phyloP scores from a whole-genome alignment of 1,140 invertebrate genomes.

The Brachionus sp. region DNA sequence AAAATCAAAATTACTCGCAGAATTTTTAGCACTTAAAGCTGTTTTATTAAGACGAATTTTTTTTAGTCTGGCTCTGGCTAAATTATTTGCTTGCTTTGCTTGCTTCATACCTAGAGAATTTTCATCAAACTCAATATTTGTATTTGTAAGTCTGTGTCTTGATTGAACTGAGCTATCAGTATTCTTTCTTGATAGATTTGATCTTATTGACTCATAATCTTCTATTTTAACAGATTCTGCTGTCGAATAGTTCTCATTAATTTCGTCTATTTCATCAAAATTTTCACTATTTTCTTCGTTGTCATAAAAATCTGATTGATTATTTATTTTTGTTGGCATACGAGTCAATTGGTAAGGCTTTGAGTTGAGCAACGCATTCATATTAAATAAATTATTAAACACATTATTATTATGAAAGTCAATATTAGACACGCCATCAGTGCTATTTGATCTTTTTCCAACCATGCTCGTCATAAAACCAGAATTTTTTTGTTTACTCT shows the following conservation, averaged over 20 bases:
- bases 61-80: neutral
- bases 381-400: slow-evolving; percentile 21
- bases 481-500: neutral
- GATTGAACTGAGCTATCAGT: neutral
- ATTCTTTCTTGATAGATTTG: neutral
- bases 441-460: neutral
- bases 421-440: neutral
- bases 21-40: neutral
- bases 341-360: slow-evolving; percentile 16
- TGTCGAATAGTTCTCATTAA: neutral
- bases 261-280: neutral
- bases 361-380: neutral
- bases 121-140: neutral
- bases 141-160: neutral
- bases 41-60: neutral
- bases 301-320: slow-evolving; percentile 30
- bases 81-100: neutral
- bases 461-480: neutral
- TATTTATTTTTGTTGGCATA: neutral
- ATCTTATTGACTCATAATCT: slow-evolving; percentile 31
- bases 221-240: neutral
- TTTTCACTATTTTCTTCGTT: neutral
- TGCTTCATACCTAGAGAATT: neutral
- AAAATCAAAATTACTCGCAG: neutral
- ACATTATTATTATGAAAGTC: neutral